Percentiles rank a stretch among this genome's conserved stretches.
Evolutionary conservation across 1,140 invertebrate species (phyloP).

Genomic region (Liolophura sinensis): DNA sequence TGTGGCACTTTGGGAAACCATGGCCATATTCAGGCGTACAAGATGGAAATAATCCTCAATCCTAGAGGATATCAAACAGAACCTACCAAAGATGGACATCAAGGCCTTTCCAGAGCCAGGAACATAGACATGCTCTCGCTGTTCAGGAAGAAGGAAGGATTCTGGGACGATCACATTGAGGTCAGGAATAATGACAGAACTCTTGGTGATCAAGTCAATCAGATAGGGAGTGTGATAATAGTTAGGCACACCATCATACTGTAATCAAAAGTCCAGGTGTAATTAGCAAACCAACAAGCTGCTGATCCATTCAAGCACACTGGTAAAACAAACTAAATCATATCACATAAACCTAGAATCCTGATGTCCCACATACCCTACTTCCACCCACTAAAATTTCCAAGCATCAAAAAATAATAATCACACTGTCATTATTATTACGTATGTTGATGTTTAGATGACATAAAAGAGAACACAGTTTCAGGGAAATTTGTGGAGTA

Average conservation of each 20-base stretch:
- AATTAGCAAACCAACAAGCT: too few species aligned
- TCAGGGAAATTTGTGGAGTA: too few species aligned
- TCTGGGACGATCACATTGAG: slow-evolving; percentile 94
- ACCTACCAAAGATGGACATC: slow-evolving; percentile 79
- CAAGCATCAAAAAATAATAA: too few species aligned
- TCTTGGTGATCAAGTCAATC: slow-evolving; percentile 87
- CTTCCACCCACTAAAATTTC: too few species aligned
- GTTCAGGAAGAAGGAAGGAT: slow-evolving; percentile 86
- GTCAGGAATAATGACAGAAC: slow-evolving; percentile 91
- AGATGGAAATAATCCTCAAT: not conserved
- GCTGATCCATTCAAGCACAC: too few species aligned
- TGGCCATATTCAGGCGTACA: not conserved
- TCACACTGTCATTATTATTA: too few species aligned
- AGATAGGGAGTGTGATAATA: slow-evolving; percentile 88
- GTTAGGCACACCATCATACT: slow-evolving; percentile 91
- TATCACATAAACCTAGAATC: too few species aligned
- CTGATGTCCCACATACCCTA: too few species aligned
- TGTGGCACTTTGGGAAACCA: too few species aligned
- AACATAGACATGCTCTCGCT: slow-evolving; percentile 88
- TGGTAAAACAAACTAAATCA: too few species aligned
- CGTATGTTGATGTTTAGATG: too few species aligned
- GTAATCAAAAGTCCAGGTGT: slow-evolving; percentile 17
- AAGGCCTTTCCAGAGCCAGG: slow-evolving; percentile 87
- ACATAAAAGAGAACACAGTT: too few species aligned
- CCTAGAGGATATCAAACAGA: not conserved